phyloP scores from a whole-genome alignment of 2,113 vertebrate species.

The Aldabrachelys gigantea region DNA sequence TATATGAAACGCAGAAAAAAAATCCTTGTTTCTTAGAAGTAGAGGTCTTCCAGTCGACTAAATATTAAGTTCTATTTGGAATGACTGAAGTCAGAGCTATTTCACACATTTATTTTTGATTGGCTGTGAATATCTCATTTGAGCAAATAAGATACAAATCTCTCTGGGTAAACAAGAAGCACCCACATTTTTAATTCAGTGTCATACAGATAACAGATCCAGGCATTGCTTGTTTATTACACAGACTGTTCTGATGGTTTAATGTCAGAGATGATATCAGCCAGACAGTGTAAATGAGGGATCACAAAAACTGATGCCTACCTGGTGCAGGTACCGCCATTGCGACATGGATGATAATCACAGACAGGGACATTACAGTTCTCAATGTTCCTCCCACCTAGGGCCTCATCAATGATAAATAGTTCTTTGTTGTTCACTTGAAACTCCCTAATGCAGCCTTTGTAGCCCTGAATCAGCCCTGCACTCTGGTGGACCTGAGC shows the following conservation, averaged over 20 bases:
- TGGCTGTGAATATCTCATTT: background rate
- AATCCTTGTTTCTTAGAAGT: background rate
- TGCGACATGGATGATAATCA: slow-evolving; percentile 81
- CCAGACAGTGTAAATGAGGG: background rate
- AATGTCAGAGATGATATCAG: background rate
- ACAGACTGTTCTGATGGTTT: background rate
- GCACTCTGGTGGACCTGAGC: slow-evolving; percentile 64
- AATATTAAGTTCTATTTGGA: background rate
- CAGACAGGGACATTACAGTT: slow-evolving; percentile 84
- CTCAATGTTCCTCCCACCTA: slow-evolving; percentile 82
- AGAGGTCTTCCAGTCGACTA: background rate
- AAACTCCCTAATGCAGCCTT: slow-evolving; percentile 85
- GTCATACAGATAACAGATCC: background rate
- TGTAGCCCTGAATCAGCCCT: slow-evolving; percentile 76
- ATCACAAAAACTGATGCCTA: slow-evolving; percentile 45
- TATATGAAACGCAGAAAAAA: background rate
- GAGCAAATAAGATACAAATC: background rate
- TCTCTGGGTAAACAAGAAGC: background rate
- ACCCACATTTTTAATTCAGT: background rate
- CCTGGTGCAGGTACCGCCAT: slow-evolving; percentile 88
- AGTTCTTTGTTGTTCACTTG: slow-evolving; percentile 85
- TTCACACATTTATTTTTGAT: slow-evolving; percentile 1
- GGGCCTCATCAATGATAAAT: slow-evolving; percentile 79
- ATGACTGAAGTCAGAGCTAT: background rate
- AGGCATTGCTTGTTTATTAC: background rate